A percentile compares a stretch with the other conserved stretches of the same genome.
phyloP scores from a whole-genome alignment of 2,113 vertebrate species.

The Ceuthmochares aereus region DNA sequence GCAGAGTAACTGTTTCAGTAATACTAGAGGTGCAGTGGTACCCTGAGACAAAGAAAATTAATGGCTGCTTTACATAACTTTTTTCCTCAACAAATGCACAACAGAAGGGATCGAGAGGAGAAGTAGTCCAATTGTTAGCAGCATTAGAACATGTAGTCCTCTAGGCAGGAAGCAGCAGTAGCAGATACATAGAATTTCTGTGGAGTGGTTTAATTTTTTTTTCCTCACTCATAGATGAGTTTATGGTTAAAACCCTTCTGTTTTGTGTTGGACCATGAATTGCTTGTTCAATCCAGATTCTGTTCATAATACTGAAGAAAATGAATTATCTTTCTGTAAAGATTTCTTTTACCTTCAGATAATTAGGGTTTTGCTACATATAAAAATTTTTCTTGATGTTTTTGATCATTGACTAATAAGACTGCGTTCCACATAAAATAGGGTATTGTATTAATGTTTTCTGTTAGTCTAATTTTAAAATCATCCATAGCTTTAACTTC shows the following conservation, averaged over 20 bases:
- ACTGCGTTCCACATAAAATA: neutral
- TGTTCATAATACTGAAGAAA: neutral
- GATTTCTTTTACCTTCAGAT: neutral
- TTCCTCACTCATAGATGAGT: neutral
- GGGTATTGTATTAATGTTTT: neutral
- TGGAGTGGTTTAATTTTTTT: neutral
- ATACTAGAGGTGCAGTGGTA: neutral
- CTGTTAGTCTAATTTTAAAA: neutral
- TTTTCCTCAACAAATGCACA: neutral
- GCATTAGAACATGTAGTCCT: neutral
- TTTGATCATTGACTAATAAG: neutral
- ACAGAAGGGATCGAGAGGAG: neutral
- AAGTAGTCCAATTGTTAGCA: neutral
- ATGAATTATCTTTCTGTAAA: neutral
- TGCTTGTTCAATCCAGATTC: neutral
- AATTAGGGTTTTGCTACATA: accelerated
- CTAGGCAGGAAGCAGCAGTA: neutral
- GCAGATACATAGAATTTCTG: neutral
- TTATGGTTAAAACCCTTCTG: neutral
- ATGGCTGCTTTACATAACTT: neutral
- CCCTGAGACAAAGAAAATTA: neutral
- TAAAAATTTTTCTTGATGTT: neutral
- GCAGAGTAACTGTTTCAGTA: neutral
- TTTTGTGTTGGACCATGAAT: neutral
- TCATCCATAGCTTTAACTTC: neutral